These are phyloP conservation scores for Tragelaphus buxtoni DNA, from an alignment of 2,113 vertebrate species.

Conservation along the genomic window DNA sequence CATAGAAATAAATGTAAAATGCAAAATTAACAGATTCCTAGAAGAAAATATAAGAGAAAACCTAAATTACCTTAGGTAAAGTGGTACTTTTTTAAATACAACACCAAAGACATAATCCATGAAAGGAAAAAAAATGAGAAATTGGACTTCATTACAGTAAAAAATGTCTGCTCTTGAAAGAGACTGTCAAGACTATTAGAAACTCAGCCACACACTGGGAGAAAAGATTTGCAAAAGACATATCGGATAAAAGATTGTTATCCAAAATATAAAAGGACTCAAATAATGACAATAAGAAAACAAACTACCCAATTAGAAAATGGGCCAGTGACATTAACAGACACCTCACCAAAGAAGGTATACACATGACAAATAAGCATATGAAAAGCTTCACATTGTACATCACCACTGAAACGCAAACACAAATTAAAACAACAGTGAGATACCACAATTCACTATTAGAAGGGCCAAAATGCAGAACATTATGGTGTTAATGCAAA, in stretches of 20 bases:
- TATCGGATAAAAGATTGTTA: not conserved
- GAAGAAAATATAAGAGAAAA: not conserved
- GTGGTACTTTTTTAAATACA: not conserved
- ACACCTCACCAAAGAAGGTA: not conserved
- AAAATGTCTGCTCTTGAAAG: not conserved
- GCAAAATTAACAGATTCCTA: not conserved
- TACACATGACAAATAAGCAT: not conserved
- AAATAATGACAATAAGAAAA: not conserved
- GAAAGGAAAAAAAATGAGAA: not conserved
- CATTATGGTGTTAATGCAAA: not conserved
- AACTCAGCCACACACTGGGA: not conserved
- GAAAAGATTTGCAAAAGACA: not conserved
- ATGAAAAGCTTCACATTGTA: not conserved
- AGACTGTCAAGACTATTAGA: not conserved
- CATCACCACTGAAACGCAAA: not conserved
- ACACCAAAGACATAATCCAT: not conserved
- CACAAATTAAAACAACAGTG: not conserved
- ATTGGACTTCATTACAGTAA: not conserved
- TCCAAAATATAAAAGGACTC: not conserved
- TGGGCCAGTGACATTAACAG: not conserved
- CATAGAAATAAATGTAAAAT: not conserved
- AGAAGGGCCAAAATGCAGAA: not conserved
- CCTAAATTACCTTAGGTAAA: not conserved
- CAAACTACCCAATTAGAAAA: not conserved
- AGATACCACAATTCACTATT: not conserved